Evolutionary conservation across 92 coral and sea anemone species (phyloP), one percentile per base, ranked within the genome.

Genomic region (Montipora capitata): DNA sequence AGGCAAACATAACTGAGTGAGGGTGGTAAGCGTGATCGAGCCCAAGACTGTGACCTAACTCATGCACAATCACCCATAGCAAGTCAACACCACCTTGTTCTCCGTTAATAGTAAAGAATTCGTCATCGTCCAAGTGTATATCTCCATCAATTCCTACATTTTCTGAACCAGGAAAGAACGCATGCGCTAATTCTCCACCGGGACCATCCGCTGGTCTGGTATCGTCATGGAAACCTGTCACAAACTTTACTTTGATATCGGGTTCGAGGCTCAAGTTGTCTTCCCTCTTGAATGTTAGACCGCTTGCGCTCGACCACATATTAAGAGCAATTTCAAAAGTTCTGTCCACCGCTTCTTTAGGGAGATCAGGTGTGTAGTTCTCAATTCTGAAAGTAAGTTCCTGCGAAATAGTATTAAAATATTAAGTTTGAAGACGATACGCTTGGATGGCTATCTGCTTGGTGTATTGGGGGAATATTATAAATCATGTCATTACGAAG

Each of bases 1-100:
- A 89, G 13, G 97, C 95, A 76, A 79, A 94, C 97, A 94, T 94
- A 2, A 94, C 88, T 8, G 97, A 91, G 4, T 89, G 73, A 3
- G 72, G 56, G 74, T 89, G 83, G 54, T 74, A 85, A 0, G 95
- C 74, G 84, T 94, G 97, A 40, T 93, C 97, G 0, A 94, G 88
- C 0, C 97, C 97, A 11, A 94, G 79, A 72, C 95, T 89, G 81
- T 94, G 97, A 4, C 97, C 97, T 11, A 94, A 86, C 42, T 94
- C 97, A 59, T 94, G 97, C 12, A 92, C 92, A 14, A 91, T 89
- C 3, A 93, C 84, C 97, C 97, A 94, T 45, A 76, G 85, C 80
- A 94, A 74, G 44, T 94, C 93, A 1, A 91, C 88, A 16, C 95
- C 97, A 13, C 40, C 40, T 1, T 75, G 51, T 40, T 40, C 35